Evolutionary conservation across 2,888 invertebrate species (phyloP), one percentile per base, ranked within the genome.

Genomic region (Agrotis ipsilon): DNA sequence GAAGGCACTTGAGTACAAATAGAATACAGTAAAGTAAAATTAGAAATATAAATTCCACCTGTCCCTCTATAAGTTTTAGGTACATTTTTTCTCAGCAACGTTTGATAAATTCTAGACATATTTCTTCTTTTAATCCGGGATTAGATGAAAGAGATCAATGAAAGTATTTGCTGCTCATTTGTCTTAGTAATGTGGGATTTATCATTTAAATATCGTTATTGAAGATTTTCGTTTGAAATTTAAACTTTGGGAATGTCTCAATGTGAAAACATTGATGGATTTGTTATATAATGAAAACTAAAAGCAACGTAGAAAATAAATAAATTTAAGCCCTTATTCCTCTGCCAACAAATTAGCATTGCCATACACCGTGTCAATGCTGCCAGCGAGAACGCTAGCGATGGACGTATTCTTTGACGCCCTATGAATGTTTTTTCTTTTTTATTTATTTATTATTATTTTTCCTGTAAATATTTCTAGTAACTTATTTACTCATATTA

Each of bases 91-190:
- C 43, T 2, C 11, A 57, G 52, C 27, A n/a, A 62, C 9, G 21
- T 24, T 11, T 45, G 43, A 75, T 75, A 75, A 75, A 75, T 68
- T 75, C 68, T 60, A 21, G 51, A 60, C 48, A 62, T 66, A 70
- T 70, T 62, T 76, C 70, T 54, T 49, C 48, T 62, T 58, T 39
- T 14, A 65, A 77, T 77, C 71, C 71, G 58, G 46, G 77, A 58
- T 77, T 62, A 77, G 57, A 76, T 77, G 62, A 76, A 71, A 72
- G 62, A 66, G 58, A 66, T 62, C 62, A 59, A 59, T 71, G 65
- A 49, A 71, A 71, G 65, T 52, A 60, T 76, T 75, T 76, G 57
- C 64, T 58, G 71, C 39, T 62, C 77, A 55, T 76, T 77, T 51
- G 46, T 76, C 77, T 63, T n/a, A 57, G 61, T 51, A 13, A 24